phyloP scores from a whole-genome alignment of 2,888 invertebrate species.

The Protophormia terraenovae region DNA sequence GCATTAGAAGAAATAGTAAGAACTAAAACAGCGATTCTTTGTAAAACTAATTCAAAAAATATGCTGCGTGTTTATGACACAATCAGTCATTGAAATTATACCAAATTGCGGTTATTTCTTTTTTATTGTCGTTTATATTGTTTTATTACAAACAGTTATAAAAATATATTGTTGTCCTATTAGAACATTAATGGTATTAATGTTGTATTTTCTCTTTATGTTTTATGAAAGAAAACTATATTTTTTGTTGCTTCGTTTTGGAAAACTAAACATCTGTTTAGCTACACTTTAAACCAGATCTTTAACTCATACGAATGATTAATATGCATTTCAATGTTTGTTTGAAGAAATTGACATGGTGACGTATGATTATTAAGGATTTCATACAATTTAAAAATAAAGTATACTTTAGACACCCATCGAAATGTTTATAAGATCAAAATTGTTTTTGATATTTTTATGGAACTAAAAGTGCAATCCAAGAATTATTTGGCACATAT shows the following conservation, averaged over 20 bases:
- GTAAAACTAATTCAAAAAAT: not conserved
- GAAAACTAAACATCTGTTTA: not conserved
- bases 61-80: conserved; percentile 15
- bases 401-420: too few species aligned
- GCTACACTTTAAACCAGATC: not conserved
- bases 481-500: too few species aligned
- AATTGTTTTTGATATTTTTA: too few species aligned
- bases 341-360: not conserved
- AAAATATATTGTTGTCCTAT: conserved; percentile 26
- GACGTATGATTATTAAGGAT: conserved; percentile 46
- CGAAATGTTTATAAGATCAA: too few species aligned
- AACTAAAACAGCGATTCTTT: too few species aligned
- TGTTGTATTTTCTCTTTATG: not conserved
- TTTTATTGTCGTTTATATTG: conserved; percentile 6
- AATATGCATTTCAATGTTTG: conserved; percentile 1
- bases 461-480: too few species aligned
- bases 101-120: not conserved
- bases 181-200: conserved; percentile 22
- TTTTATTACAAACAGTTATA: not conserved
- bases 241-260: not conserved
- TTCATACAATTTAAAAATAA: not conserved
- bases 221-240: not conserved
- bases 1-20: not conserved
- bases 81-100: conserved; percentile 9
- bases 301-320: conserved; percentile 25